Evolutionary conservation across 2,888 invertebrate genomes (phyloP).

Genomic region (Dryocosmus kuriphilus): DNA sequence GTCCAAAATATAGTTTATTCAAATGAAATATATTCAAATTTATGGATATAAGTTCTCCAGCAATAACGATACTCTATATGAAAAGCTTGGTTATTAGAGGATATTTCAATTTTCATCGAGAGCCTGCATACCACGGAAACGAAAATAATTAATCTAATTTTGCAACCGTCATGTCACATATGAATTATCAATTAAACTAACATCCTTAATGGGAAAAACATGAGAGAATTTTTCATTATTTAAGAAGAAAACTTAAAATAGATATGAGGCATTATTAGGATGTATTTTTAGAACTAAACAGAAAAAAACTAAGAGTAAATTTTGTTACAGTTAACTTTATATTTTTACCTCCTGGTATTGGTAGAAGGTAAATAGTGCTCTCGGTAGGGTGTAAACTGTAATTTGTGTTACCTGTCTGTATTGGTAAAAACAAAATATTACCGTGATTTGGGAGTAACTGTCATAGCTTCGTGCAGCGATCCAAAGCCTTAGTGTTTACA

Average conservation of each 20-base stretch:
- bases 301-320: too few relatives aligned
- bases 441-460: too few relatives aligned
- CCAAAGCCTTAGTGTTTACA: too few relatives aligned
- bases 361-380: too few relatives aligned
- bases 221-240: background rate
- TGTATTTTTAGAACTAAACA: background rate
- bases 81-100: background rate
- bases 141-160: background rate
- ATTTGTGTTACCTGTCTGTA: too few relatives aligned
- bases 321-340: too few relatives aligned
- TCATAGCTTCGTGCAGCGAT: too few relatives aligned
- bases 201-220: background rate
- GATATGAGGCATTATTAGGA: background rate
- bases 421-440: too few relatives aligned
- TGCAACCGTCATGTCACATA: background rate
- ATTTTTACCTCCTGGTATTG: too few relatives aligned
- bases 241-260: background rate
- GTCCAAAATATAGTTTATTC: slow-evolving; percentile 24
- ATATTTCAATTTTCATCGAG: background rate
- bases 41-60: background rate
- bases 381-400: too few relatives aligned
- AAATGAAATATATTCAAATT: slow-evolving; percentile 13
- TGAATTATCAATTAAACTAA: background rate
- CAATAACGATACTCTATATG: background rate
- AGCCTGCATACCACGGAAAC: background rate